A percentile compares a stretch with the other conserved stretches of the same genome.
Evolutionary conservation across 1,140 invertebrate genomes (phyloP).

Genomic region (Heliothis virescens): DNA sequence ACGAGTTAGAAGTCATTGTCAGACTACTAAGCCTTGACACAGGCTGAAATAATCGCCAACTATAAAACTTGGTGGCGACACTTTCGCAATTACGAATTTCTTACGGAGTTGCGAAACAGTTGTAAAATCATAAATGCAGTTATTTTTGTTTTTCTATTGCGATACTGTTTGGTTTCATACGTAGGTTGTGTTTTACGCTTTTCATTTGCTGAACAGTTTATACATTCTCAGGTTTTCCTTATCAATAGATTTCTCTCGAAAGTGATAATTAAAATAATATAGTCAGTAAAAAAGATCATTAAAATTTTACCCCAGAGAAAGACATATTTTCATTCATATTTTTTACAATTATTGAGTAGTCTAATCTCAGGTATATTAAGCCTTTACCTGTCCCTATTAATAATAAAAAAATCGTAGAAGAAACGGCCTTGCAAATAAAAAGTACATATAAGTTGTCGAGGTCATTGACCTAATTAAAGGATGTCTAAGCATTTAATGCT

Average conservation of each 20-base stretch:
- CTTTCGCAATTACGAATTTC: slow-evolving; percentile 48
- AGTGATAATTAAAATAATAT: too few species aligned
- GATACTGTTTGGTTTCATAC: background rate
- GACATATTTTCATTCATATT: too few species aligned
- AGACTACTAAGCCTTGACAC: slow-evolving; percentile 47
- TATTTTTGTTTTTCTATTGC: background rate
- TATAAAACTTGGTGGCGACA: slow-evolving; percentile 36
- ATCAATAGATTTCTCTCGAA: too few species aligned
- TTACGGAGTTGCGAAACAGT: slow-evolving; percentile 33
- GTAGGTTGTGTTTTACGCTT: too few species aligned
- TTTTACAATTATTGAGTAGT: too few species aligned
- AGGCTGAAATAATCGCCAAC: slow-evolving; percentile 37
- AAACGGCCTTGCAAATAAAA: slow-evolving; percentile 12
- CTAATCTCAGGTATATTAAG: too few species aligned
- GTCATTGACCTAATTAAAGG: background rate
- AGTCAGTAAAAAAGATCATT: too few species aligned
- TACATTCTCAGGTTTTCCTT: too few species aligned
- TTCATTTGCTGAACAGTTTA: too few species aligned
- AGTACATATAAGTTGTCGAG: background rate
- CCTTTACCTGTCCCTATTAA: too few species aligned
- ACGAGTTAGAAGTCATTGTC: slow-evolving; percentile 48
- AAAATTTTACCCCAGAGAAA: too few species aligned
- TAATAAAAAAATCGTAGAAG: background rate
- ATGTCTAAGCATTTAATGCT: background rate
- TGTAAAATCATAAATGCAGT: background rate